Base-by-base conservation (phyloP, 1,140 invertebrate genomes). In the Brachionus asplanchnoidis region DNA sequence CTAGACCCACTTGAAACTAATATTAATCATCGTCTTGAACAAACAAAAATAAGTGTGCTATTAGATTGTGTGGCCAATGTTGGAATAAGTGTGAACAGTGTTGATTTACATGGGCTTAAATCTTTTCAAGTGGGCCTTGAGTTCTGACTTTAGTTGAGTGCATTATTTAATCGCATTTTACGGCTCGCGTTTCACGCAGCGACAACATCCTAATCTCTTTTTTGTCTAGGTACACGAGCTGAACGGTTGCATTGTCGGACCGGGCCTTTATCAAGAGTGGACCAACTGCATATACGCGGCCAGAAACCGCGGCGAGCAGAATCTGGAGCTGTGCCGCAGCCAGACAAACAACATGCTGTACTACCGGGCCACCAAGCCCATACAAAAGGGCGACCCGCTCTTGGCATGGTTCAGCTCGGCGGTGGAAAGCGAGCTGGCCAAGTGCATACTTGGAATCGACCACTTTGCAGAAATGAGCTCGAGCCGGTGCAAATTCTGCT, bases 321-420 rank as follows among this genome's bases (percentile, higher is more conserved):
- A 94, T 86, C 88, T 93, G 5, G 87, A 92, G 28, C 87, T 93
- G 14, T 90, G 89, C 84, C 87, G 85, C 65, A 80, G 85, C 86
- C 83, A 56, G n/a, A 84, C 77, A 14, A 86, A 83, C 11, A 50
- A 85, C 2, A 66, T 91, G 11, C 85, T 87, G 46, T 68, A 50
- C 46, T 82, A 89, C 5, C 85, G 87, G 75, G 86, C 86, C 9
- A 86, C 91, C 3, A 89, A 90, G 85, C 85, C 87, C 0, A 91
- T 94, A 5, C 85, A 87, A 46, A 86, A 88, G 11, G 93, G 92
- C 0, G 91, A 95, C 84, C 91, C 93, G 85, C 87, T 95, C 0
- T 88, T 92, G 9, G 90, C 95, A 85, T 97, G 95, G 95, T 95
- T 95, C 88, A 92, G 93, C 0, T 93, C 94, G 65, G 92, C 93